Base-by-base conservation (phyloP, 92 coral and sea anemone genomes). In the Virgularia gustaviana region DNA sequence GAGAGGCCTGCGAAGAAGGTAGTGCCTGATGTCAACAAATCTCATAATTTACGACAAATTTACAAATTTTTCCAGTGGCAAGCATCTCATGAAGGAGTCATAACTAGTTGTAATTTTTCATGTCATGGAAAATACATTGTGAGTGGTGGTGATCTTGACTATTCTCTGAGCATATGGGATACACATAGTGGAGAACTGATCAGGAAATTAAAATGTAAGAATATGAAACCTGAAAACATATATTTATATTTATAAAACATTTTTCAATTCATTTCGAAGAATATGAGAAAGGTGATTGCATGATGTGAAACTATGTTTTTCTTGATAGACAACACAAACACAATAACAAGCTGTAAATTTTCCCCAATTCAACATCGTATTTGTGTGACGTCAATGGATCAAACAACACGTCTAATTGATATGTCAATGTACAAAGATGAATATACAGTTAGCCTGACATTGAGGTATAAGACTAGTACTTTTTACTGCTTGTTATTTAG, bases 301-400 rank as follows among this genome's bases (percentile, higher is more conserved):
- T 36, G 25, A 54, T 6, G 33, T 71, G 25, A 28, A 9, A 44
- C 22, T 47, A 32, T n/a, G 45, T 58, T 42, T 15, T 23, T 4
- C 42, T 22, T 23, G 11, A 36, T 68, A 94, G 99, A 84, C 75
- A 96, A 94, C 77, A 85, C 87, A 62, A 94, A 89, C 36, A 94
- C 99, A 44, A 81, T 89, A 32, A 89, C 99, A 49, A 89, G 99
- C 73, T 94, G 96, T 35, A 78, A 91, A 41, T 94, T 94, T 79
- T 85, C 96, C 27, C 99, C 92, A 29, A 63, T 30, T 36, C 85
- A 89, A 58, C 75, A 89, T 80, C 89, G 96, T 2, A 87, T 94
- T 49, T 89, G 96, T 52, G 78, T 91, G 52, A 94, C 99, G 25
- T 94, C 99, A 37, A 94, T 94, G 99, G 99, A 94, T 80, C 83